These are phyloP conservation scores for Polypterus senegalus DNA, from an alignment of 2,113 vertebrate species.

Conservation along the genomic window DNA sequence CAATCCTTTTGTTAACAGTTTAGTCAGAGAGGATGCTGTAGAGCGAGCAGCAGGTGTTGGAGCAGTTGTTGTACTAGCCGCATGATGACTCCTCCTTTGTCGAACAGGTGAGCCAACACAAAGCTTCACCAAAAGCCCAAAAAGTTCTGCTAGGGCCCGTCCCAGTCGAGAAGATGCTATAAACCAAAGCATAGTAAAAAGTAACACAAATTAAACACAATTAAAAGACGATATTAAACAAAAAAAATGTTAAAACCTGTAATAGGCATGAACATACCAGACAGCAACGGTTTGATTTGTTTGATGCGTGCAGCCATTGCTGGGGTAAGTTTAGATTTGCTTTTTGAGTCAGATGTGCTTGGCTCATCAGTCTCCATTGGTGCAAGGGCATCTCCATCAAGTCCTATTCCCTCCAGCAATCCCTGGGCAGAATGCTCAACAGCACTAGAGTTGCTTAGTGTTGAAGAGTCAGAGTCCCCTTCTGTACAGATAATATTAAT, in stretches of 20 bases:
- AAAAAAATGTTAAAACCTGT: too few relatives aligned
- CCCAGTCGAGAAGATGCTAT: slow-evolving; percentile 79
- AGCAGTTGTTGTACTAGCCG: slow-evolving; percentile 77
- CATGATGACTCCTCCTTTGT: slow-evolving; percentile 79
- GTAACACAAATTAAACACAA: too few relatives aligned
- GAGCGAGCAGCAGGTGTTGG: slow-evolving; percentile 80
- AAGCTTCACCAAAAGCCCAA: slow-evolving; percentile 80
- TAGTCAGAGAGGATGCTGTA: slow-evolving; percentile 81
- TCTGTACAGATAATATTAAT: slow-evolving; percentile 32
- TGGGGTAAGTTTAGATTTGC: slow-evolving; percentile 83
- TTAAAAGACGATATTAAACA: too few relatives aligned
- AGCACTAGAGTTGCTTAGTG: slow-evolving; percentile 25
- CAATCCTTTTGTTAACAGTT: slow-evolving; percentile 80
- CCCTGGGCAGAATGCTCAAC: slow-evolving; percentile 70
- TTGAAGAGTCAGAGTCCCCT: slow-evolving; percentile 53
- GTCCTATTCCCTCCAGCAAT: slow-evolving; percentile 75
- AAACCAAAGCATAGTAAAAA: too few relatives aligned
- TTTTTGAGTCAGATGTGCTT: slow-evolving; percentile 64
- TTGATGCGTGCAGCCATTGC: slow-evolving; percentile 90
- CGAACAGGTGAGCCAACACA: slow-evolving; percentile 86
- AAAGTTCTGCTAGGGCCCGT: slow-evolving; percentile 78
- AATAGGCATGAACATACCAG: slow-evolving; percentile 65
- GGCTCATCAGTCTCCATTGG: slow-evolving; percentile 91
- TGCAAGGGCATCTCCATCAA: slow-evolving; percentile 76
- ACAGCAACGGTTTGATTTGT: slow-evolving; percentile 82